A percentile compares a stretch with the other conserved stretches of the same genome.
phyloP scores from a whole-genome alignment of 2,888 invertebrate species.

The Stenoptilia bipunctidactyla region DNA sequence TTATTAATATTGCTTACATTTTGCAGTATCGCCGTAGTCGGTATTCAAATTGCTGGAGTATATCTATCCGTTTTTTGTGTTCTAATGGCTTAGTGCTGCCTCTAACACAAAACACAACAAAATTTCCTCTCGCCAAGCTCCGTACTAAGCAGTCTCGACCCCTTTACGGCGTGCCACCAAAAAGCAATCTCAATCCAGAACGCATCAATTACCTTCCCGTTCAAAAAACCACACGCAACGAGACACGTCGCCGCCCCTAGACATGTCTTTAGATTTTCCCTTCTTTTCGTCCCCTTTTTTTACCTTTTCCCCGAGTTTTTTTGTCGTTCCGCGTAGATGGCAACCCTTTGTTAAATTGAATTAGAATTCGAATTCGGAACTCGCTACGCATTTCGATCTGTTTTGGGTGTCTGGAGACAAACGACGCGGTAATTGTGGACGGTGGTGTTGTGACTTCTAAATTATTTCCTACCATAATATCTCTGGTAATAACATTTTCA shows the following conservation, averaged over 20 bases:
- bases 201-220: constrained; percentile 49
- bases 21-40: too few relatives aligned
- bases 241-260: constrained; percentile 54
- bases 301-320: constrained; percentile 19
- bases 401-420: constrained; percentile 1
- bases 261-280: constrained; percentile 51
- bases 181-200: constrained; percentile 37
- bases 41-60: too few relatives aligned
- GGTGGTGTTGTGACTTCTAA: neutral
- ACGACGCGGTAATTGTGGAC: constrained; percentile 2
- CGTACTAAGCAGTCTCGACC: neutral
- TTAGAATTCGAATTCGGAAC: constrained; percentile 35
- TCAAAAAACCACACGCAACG: constrained; percentile 23
- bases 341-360: constrained; percentile 65
- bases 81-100: too few relatives aligned
- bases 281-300: constrained; percentile 14
- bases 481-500: too few relatives aligned
- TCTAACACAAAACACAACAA: too few relatives aligned
- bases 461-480: too few relatives aligned
- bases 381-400: constrained; percentile 15
- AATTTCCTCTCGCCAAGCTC: neutral
- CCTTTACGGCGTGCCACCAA: constrained; percentile 18
- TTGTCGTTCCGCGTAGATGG: constrained; percentile 50
- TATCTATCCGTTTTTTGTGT: too few relatives aligned
- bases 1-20: too few relatives aligned